Evolutionary conservation across 2,797 vertebrate species (phyloP).

Genomic region (Leptoclinus maculatus): DNA sequence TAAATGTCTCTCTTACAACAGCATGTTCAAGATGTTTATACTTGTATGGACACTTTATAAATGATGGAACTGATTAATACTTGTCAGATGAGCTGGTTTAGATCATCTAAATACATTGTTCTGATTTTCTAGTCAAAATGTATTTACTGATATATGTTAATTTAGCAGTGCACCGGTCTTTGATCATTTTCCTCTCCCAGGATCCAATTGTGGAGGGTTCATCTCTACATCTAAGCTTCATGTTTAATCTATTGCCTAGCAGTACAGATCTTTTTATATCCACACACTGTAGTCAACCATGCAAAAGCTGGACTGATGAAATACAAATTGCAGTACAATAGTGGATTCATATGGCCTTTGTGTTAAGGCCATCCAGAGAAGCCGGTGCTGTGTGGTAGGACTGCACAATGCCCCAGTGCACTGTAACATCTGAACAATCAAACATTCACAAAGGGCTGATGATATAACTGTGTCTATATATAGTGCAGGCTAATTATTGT

Average conservation of each 20-base stretch:
- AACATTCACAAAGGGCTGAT: constrained; percentile 13
- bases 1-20: constrained; percentile 5
- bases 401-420: constrained; percentile 29
- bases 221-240: constrained; percentile 17
- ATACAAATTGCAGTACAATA: constrained; percentile 47
- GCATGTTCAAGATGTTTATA: constrained; percentile 1
- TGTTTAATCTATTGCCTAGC: constrained; percentile 8
- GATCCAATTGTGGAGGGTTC: constrained; percentile 8
- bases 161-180: background rate
- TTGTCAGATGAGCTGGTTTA: background rate
- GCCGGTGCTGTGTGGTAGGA: constrained; percentile 24
- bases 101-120: constrained; percentile 1
- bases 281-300: constrained; percentile 29
- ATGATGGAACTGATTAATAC: constrained; percentile 3
- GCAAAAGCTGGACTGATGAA: constrained; percentile 48
- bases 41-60: constrained; percentile 18
- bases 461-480: background rate
- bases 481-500: background rate
- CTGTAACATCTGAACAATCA: constrained; percentile 3
- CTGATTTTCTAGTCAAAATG: constrained; percentile 18
- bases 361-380: constrained; percentile 51
- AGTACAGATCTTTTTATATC: constrained; percentile 17
- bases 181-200: constrained; percentile 5
- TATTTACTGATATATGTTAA: constrained; percentile 21
- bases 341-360: constrained; percentile 47